A percentile compares a stretch with the other conserved stretches of the same genome.
phyloP scores from a whole-genome alignment of 2,113 vertebrate species.

The Mugil cephalus region DNA sequence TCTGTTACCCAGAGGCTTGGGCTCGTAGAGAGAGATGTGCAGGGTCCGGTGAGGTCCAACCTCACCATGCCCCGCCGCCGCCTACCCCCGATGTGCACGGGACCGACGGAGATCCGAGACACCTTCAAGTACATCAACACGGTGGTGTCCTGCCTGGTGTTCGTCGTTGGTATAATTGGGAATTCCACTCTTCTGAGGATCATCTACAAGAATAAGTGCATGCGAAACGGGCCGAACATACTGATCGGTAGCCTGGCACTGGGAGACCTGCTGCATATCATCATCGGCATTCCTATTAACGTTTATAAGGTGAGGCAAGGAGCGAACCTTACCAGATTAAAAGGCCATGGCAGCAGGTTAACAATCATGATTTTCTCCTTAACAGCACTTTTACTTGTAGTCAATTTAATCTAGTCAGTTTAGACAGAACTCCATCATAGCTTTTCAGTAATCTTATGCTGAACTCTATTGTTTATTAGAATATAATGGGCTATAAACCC shows the following conservation, averaged over 20 bases:
- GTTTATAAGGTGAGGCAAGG: constrained; percentile 92
- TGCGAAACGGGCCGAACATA: constrained; percentile 96
- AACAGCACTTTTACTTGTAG: not conserved
- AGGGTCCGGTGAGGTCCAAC: constrained; percentile 65
- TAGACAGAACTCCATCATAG: not conserved
- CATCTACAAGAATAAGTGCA: constrained; percentile 98
- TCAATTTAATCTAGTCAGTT: no score
- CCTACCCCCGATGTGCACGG: constrained; percentile 86
- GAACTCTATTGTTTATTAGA: no score
- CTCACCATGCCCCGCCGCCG: constrained; percentile 70
- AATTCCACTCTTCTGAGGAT: constrained; percentile 94
- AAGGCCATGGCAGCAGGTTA: not conserved
- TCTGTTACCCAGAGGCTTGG: constrained; percentile 59
- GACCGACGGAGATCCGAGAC: constrained; percentile 87
- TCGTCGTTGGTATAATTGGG: constrained; percentile 93
- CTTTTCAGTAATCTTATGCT: not conserved
- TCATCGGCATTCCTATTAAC: constrained; percentile 94
- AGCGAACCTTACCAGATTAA: not conserved
- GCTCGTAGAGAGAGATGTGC: constrained; percentile 60
- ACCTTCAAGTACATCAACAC: constrained; percentile 98
- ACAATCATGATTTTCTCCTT: not conserved
- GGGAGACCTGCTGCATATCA: constrained; percentile 94
- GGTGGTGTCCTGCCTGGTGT: constrained; percentile 92
- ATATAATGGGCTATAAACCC: constrained; percentile 7
- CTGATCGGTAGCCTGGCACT: constrained; percentile 96